Evolutionary conservation across 2,888 invertebrate species (phyloP), one percentile per base, ranked within the genome.

Genomic region (Cheilosia scutellata): DNA sequence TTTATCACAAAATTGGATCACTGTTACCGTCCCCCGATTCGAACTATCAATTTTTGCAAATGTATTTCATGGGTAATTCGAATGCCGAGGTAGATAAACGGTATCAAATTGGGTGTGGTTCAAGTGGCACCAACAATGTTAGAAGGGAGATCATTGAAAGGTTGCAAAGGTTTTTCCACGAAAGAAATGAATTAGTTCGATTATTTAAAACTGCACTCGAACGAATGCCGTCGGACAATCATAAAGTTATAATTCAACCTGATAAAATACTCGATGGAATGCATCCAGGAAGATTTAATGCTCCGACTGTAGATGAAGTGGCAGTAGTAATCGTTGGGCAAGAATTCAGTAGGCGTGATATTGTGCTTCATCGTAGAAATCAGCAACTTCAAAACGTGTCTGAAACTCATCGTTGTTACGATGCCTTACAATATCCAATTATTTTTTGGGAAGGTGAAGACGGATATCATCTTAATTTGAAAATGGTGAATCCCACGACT

Each of bases 371-470:
- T n/a, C n/a, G n/a, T n/a, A 71, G 71, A 27, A 60, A 80, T 68
- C 27, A 58, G 20, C 20, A 76, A n/a, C 20, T 90, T 53, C 66
- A 87, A 44, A 87, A 76, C 31, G 79, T 89, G 20, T 55, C 62
- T 16, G 88, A 90, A 82, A 89, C 88, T 5, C 89, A 90, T 60
- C 87, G 89, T n/a, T 87, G 88, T 40, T 90, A 89, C 65, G 91
- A 92, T 83, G 89, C 91, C 9, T 82, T 92, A 44, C 89, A 90
- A 76, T 93, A 93, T 87, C 88, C 89, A 6, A 40, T 89, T 47
- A 79, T 88, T 27, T 89, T n/a, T n/a, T n/a, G n/a, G n/a, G 89
- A n/a, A n/a, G n/a, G 88, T 68, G 87, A 88, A 70, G 88, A 89
- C 87, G 88, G 88, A 79, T 88, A 88, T 82, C 76, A 88, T 68